phyloP scores from a whole-genome alignment of 2,888 invertebrate genomes.

The Agrenia bidenticulata region DNA sequence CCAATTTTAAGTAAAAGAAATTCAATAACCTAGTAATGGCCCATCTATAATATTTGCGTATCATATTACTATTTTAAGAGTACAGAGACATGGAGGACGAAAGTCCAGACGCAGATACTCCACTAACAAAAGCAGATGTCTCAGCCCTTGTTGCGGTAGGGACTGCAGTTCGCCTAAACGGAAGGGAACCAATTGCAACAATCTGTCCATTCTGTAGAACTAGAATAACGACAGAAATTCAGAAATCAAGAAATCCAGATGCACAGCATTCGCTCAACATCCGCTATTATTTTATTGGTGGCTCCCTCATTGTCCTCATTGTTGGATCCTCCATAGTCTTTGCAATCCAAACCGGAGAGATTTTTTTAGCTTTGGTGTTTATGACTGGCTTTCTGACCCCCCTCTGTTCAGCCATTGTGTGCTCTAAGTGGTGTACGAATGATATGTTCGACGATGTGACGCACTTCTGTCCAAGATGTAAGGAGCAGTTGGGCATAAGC shows the following conservation, averaged over 20 bases:
- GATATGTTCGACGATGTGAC: slow-evolving; percentile 2
- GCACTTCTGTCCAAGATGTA: slow-evolving; percentile 1
- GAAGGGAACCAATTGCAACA: slow-evolving; percentile 8
- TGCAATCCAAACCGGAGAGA: not conserved
- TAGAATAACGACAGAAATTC: not conserved
- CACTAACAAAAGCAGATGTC: slow-evolving; percentile 1
- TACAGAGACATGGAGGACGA: slow-evolving; percentile 3
- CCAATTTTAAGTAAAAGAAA: too few relatives aligned
- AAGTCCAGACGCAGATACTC: not conserved
- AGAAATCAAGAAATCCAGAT: not conserved
- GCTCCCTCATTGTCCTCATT: not conserved
- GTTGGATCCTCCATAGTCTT: not conserved
- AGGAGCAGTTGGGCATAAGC: not conserved
- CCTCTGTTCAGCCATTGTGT: not conserved
- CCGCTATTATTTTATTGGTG: too few relatives aligned
- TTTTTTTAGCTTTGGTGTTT: not conserved
- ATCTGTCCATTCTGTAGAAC: slow-evolving; percentile 1
- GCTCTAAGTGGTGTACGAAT: not conserved
- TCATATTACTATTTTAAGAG: too few relatives aligned
- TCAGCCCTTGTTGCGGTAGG: not conserved
- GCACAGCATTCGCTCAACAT: not conserved
- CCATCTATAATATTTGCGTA: too few relatives aligned
- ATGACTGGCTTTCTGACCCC: not conserved
- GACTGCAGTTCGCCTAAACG: not conserved
- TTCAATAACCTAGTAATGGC: too few relatives aligned